phyloP scores from a whole-genome alignment of 2,797 vertebrate genomes.

The Brachyrhaphis roseni region DNA sequence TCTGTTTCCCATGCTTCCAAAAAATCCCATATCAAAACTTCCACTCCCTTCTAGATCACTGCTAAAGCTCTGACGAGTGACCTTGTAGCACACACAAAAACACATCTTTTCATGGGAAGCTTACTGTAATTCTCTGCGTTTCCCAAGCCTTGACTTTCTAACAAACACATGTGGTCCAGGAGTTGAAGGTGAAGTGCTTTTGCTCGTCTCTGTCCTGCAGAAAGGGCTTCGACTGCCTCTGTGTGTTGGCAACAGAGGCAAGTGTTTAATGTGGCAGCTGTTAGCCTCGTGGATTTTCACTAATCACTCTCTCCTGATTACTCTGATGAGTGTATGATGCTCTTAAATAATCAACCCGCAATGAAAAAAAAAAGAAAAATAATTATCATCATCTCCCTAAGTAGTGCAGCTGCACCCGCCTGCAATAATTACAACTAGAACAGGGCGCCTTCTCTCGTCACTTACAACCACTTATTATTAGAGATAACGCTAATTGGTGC shows the following conservation, averaged over 20 bases:
- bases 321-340: constrained; percentile 85
- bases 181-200: constrained; percentile 78
- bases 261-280: constrained; percentile 85
- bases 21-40: constrained; percentile 57
- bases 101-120: constrained; percentile 53
- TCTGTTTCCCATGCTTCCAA: constrained; percentile 54
- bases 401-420: constrained; percentile 83
- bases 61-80: constrained; percentile 49
- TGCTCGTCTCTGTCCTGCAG: constrained; percentile 67
- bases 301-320: constrained; percentile 87
- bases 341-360: constrained; percentile 85
- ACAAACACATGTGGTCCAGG: constrained; percentile 67
- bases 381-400: constrained; percentile 85
- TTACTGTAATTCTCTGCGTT: constrained; percentile 55
- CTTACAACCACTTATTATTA: constrained; percentile 84
- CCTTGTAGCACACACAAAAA: constrained; percentile 62
- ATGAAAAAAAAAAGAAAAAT: constrained; percentile 80
- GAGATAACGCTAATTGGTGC: constrained; percentile 81
- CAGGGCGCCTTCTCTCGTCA: constrained; percentile 79
- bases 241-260: constrained; percentile 79
- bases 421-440: constrained; percentile 83
- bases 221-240: constrained; percentile 65
- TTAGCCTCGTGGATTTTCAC: constrained; percentile 82
- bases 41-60: constrained; percentile 38
- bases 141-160: constrained; percentile 72